Evolutionary conservation across 2,113 vertebrate genomes (phyloP).

Genomic region (Scopus umbretta): DNA sequence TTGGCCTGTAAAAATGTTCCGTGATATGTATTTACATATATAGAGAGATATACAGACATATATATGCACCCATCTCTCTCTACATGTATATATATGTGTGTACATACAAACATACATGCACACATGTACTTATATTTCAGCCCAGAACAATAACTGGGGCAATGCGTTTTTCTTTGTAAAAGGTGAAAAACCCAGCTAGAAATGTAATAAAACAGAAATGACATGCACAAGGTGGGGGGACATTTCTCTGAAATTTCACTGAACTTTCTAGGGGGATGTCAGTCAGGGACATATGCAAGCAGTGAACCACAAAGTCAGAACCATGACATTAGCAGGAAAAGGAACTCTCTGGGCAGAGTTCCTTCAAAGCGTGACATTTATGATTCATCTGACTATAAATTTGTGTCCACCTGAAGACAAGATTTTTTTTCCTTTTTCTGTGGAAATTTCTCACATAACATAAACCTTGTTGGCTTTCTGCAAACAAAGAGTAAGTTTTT

Average conservation of each 20-base stretch:
- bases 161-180: neutral
- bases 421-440: neutral
- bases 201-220: neutral
- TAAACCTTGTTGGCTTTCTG: neutral
- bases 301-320: constrained; percentile 45
- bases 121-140: neutral
- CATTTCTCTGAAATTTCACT: neutral
- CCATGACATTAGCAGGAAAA: neutral
- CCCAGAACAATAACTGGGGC: neutral
- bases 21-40: neutral
- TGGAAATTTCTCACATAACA: constrained; percentile 13
- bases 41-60: neutral
- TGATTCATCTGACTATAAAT: constrained; percentile 57
- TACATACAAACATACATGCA: neutral
- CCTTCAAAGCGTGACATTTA: constrained; percentile 34
- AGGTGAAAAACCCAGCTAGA: neutral
- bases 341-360: constrained; percentile 33
- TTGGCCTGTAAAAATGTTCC: neutral
- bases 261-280: constrained; percentile 11
- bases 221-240: neutral
- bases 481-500: neutral
- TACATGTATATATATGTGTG: fast-evolving
- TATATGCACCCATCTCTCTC: neutral
- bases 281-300: neutral
- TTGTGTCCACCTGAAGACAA: neutral